A percentile compares a stretch with the other conserved stretches of the same genome.
phyloP scores from a whole-genome alignment of 2,113 vertebrate genomes.

The Mystacornis crossleyi region DNA sequence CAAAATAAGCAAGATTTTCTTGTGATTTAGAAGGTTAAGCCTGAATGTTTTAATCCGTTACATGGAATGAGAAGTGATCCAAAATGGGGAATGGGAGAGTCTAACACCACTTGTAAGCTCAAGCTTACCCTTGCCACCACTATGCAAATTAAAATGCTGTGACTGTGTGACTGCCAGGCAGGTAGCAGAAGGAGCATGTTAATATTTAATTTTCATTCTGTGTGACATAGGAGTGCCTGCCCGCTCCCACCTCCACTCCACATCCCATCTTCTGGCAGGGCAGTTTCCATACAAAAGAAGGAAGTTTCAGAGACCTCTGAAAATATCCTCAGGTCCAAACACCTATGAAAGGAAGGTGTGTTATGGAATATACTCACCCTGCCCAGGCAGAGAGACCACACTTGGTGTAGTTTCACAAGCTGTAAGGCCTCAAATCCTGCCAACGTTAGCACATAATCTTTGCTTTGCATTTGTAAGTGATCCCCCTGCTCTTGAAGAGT shows the following conservation, averaged over 20 bases:
- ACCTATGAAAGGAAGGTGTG: neutral
- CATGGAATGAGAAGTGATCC: neutral
- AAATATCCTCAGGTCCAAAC: neutral
- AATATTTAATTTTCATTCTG: neutral
- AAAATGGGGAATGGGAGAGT: neutral
- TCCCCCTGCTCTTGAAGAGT: neutral
- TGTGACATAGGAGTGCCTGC: neutral
- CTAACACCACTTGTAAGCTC: neutral
- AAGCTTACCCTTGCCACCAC: rapidly evolving
- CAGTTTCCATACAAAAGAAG: neutral
- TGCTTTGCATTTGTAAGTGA: neutral
- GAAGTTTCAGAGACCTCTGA: neutral
- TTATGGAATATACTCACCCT: rapidly evolving
- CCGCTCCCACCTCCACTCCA: rapidly evolving
- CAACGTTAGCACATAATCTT: neutral
- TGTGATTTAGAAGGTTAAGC: neutral
- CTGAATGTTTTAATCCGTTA: neutral
- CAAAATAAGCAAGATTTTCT: neutral
- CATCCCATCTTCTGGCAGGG: neutral
- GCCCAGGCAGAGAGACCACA: neutral
- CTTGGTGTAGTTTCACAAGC: neutral
- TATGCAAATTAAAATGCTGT: neutral
- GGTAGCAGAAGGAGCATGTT: neutral
- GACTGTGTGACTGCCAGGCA: neutral
- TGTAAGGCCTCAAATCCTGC: neutral